Evolutionary conservation across 2,797 vertebrate genomes (phyloP).

Genomic region (Margarornis squamiger): DNA sequence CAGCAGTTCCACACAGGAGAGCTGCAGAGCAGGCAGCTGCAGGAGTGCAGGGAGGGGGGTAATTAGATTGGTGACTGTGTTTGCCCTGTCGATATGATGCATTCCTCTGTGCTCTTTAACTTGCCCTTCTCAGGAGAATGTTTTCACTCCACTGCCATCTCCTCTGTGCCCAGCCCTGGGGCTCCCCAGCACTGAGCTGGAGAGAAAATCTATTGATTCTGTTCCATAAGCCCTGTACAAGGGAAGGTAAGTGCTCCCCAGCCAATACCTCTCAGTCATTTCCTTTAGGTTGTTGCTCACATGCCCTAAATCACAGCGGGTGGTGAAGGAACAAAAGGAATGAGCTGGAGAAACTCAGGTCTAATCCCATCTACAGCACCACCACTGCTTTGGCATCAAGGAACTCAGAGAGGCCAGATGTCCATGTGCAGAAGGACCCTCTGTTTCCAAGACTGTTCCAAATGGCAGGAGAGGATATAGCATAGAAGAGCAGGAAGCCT

Average conservation of each 20-base stretch:
- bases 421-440: neutral
- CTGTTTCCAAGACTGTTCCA: neutral
- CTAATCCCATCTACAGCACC: neutral
- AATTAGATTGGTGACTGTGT: fast-evolving
- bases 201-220: neutral
- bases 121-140: neutral
- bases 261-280: neutral
- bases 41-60: neutral
- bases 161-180: neutral
- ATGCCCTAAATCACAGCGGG: neutral
- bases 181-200: neutral
- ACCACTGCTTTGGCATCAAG: fast-evolving
- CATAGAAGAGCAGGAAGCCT: neutral
- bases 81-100: fast-evolving
- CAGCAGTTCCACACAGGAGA: neutral
- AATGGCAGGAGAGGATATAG: neutral
- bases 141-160: neutral
- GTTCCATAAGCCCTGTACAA: neutral
- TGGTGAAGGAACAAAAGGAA: conserved; percentile 2
- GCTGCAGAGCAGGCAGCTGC: neutral
- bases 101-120: neutral
- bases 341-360: neutral
- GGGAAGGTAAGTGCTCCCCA: conserved; percentile 13
- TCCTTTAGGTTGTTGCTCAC: neutral
- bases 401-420: neutral